A percentile compares a stretch with the other conserved stretches of the same genome.
phyloP scores from a whole-genome alignment of 1,140 invertebrate species.

The Schlechtendalia chinensis region DNA sequence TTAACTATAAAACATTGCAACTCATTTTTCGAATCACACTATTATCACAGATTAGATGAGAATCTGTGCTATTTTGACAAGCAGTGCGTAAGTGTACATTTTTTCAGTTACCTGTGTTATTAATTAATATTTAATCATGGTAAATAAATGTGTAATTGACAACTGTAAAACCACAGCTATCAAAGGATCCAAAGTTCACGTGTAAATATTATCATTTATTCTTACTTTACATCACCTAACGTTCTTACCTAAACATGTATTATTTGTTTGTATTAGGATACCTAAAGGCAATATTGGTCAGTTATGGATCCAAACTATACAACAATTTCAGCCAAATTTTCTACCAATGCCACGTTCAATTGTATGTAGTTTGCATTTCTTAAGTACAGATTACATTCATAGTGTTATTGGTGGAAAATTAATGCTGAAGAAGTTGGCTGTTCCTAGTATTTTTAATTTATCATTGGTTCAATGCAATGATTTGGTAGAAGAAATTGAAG shows the following conservation, averaged over 20 bases:
- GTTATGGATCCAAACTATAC: not conserved
- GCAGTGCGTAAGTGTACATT: too few relatives aligned
- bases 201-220: not conserved
- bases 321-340: not conserved
- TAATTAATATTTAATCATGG: not conserved
- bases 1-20: too few relatives aligned
- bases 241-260: not conserved
- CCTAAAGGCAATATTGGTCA: not conserved
- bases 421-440: not conserved
- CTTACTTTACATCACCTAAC: not conserved
- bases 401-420: not conserved
- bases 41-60: too few relatives aligned
- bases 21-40: too few relatives aligned
- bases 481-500: not conserved
- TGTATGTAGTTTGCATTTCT: conserved; percentile 3
- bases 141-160: not conserved
- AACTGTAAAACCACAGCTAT: not conserved
- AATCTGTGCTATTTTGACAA: too few relatives aligned
- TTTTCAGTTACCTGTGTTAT: too few relatives aligned
- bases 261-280: not conserved
- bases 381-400: not conserved
- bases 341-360: not conserved
- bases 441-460: not conserved
- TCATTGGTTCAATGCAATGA: too few relatives aligned
- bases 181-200: not conserved